Percentiles rank a stretch among this genome's conserved stretches.
Conservation (phyloP, 2,888 invertebrate genomes). For the Luperina nickerlii region DNA sequence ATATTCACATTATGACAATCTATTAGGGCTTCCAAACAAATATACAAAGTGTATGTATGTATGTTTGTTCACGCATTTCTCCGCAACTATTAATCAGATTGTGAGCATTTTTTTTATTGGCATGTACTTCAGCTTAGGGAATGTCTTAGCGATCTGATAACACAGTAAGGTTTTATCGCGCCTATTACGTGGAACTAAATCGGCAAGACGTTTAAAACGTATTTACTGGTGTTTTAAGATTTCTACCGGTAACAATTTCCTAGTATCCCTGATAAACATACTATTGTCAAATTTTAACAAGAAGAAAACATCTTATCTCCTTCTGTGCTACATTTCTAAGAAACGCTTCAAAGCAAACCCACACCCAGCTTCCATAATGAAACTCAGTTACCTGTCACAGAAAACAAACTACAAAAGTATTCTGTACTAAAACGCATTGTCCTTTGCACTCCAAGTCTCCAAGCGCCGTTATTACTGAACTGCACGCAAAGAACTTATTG, state of each 20-base stretch:
- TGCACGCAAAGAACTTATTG: constrained; percentile 67
- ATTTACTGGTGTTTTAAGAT: neutral
- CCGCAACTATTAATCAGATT: too few species aligned
- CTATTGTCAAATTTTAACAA: neutral
- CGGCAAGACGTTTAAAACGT: too few species aligned
- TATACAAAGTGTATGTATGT: too few species aligned
- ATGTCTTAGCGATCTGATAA: too few species aligned
- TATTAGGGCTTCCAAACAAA: too few species aligned
- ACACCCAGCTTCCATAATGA: constrained; percentile 42
- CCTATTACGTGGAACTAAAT: too few species aligned
- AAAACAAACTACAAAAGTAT: constrained; percentile 61
- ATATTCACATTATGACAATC: too few species aligned
- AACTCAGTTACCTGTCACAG: constrained; percentile 57
- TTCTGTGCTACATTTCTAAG: neutral
- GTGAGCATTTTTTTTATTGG: too few species aligned
- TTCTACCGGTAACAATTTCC: neutral
- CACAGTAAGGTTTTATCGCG: too few species aligned
- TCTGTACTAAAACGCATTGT: constrained; percentile 64
- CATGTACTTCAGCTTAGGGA: too few species aligned
- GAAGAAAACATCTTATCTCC: neutral
- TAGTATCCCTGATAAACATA: neutral
- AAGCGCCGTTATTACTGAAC: constrained; percentile 67
- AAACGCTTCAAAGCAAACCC: constrained; percentile 29
- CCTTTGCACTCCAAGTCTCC: constrained; percentile 67
- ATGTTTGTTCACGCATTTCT: too few species aligned